Evolutionary conservation across 2,888 invertebrate species (phyloP).

Genomic region (Caenorhabditis auriculariae): DNA sequence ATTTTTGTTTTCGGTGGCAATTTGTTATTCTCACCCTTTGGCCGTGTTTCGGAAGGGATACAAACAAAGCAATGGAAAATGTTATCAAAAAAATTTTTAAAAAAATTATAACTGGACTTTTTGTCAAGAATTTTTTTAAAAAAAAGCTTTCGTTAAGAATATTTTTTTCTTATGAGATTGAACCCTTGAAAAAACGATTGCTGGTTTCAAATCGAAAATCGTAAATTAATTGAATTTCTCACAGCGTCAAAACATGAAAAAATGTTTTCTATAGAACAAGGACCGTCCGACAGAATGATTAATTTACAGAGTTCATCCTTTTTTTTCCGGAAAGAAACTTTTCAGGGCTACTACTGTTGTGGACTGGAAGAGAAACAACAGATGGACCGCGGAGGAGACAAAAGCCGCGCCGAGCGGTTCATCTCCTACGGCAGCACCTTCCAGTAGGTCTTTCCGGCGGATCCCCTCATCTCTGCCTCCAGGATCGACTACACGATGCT

Average conservation of each 20-base stretch:
- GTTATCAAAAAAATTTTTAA: not conserved
- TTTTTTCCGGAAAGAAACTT: not conserved
- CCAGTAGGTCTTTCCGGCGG: slow-evolving; percentile 41
- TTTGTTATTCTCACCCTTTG: slow-evolving; percentile 1
- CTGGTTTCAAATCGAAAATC: no score
- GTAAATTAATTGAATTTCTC: no score
- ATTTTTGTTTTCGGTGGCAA: not conserved
- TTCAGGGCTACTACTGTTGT: slow-evolving; percentile 59
- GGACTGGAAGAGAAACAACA: slow-evolving; percentile 45
- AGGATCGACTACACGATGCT: slow-evolving; percentile 61
- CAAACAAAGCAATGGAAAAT: not conserved
- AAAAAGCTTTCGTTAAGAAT: no score
- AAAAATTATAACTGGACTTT: no score
- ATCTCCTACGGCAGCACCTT: slow-evolving; percentile 53
- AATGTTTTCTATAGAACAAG: no score
- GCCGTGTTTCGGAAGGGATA: not conserved
- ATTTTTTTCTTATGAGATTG: no score
- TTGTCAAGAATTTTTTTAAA: no score
- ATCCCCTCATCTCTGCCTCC: slow-evolving; percentile 10
- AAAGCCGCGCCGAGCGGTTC: slow-evolving; percentile 48
- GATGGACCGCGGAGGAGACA: slow-evolving; percentile 19
- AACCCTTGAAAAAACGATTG: no score
- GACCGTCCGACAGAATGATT: not conserved
- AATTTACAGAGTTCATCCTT: not conserved
- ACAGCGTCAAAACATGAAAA: no score